These are phyloP conservation scores for Hecatera dysodea DNA, from an alignment of 2,888 invertebrate genomes.

Conservation along the genomic window DNA sequence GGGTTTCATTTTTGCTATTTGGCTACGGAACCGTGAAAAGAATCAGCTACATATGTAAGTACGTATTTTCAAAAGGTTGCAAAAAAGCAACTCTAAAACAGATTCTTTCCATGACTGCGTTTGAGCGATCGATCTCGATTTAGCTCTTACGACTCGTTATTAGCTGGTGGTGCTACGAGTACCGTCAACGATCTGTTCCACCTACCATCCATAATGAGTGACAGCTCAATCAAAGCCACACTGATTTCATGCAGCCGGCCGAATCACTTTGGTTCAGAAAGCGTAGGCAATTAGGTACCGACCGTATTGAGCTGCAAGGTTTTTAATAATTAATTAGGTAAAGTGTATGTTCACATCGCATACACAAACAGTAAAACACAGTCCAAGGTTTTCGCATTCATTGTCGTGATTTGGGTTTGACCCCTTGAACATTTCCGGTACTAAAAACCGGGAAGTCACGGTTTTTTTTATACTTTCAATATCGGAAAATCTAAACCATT, in stretches of 20 bases:
- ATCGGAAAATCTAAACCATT: no score
- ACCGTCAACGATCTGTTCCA: constrained; percentile 6
- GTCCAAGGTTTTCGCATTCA: no score
- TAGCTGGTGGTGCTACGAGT: constrained; percentile 18
- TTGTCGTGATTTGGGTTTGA: no score
- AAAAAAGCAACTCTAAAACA: not conserved
- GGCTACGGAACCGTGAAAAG: no score
- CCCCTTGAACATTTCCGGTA: no score
- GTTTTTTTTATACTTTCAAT: no score
- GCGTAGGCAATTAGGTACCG: not conserved
- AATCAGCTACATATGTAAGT: no score
- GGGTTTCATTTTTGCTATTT: no score
- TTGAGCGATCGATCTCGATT: constrained; percentile 7
- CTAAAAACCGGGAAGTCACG: no score
- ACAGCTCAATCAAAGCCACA: constrained; percentile 65
- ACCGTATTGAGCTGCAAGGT: not conserved
- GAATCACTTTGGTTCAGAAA: constrained; percentile 45
- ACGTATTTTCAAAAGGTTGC: not conserved
- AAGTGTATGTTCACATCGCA: no score
- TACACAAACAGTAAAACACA: no score
- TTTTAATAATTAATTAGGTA: not conserved
- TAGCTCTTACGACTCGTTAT: not conserved
- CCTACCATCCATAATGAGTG: constrained; percentile 54
- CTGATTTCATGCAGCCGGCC: constrained; percentile 36
- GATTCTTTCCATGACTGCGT: not conserved